phyloP scores from a whole-genome alignment of 1,140 invertebrate genomes.

The Eufriesea mexicana region DNA sequence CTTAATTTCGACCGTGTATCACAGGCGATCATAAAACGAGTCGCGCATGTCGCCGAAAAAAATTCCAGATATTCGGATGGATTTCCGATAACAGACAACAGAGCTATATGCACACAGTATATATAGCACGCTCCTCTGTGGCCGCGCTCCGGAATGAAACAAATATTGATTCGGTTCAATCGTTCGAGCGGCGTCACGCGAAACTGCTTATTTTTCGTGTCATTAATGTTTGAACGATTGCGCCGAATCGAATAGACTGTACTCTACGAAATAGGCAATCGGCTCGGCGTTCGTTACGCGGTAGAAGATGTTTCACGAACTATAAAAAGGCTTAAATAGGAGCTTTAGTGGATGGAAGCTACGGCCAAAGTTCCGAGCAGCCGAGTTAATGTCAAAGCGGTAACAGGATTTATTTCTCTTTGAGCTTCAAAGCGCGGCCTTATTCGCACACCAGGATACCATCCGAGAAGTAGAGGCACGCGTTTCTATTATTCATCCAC shows the following conservation, averaged over 20 bases:
- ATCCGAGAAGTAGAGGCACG: slow-evolving; percentile 52
- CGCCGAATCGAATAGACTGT: neutral
- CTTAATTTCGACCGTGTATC: slow-evolving; percentile 59
- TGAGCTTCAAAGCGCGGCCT: slow-evolving; percentile 77
- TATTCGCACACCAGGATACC: slow-evolving; percentile 74
- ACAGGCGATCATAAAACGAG: slow-evolving; percentile 64
- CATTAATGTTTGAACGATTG: neutral
- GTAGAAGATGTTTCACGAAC: neutral
- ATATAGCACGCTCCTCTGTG: neutral
- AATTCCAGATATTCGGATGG: slow-evolving; percentile 65
- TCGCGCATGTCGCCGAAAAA: slow-evolving; percentile 55
- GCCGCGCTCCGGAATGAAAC: slow-evolving; percentile 8
- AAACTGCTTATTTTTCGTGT: slow-evolving; percentile 11
- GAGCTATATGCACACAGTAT: slow-evolving; percentile 35
- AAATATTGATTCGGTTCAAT: slow-evolving; percentile 41
- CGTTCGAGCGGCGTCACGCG: slow-evolving; percentile 2
- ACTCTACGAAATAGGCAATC: neutral
- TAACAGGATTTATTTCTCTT: slow-evolving; percentile 77
- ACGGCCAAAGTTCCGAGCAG: neutral
- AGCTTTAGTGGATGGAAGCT: neutral
- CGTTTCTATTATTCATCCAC: slow-evolving; percentile 49
- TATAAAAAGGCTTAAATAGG: neutral
- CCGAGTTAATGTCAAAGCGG: slow-evolving; percentile 41
- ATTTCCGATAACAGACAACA: slow-evolving; percentile 58
- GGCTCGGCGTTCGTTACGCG: too few relatives aligned